These are phyloP conservation scores for Dasypus novemcinctus DNA, from an alignment of 2,113 vertebrate species.

Conservation along the genomic window DNA sequence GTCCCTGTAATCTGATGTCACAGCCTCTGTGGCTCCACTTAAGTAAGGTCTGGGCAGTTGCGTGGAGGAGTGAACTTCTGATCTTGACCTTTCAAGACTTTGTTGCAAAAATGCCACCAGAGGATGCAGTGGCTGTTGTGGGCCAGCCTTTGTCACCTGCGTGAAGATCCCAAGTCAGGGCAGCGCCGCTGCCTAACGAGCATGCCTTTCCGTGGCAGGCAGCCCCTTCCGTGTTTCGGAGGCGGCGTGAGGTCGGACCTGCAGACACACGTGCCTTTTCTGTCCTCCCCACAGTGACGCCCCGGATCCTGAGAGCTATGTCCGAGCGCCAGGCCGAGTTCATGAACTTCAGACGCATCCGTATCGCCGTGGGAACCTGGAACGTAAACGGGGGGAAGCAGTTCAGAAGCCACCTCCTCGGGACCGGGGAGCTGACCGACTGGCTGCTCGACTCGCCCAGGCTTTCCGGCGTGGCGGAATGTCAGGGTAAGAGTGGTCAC, in stretches of 20 bases:
- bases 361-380: conserved; percentile 86
- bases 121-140: too few species aligned
- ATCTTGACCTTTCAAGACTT: neutral
- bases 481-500: conserved; percentile 76
- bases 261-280: neutral
- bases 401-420: conserved; percentile 86
- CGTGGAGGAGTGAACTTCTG: neutral
- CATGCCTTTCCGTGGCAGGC: neutral
- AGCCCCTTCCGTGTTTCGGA: neutral
- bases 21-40: neutral
- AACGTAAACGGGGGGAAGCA: conserved; percentile 89
- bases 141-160: neutral
- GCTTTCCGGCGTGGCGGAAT: conserved; percentile 77
- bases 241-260: neutral
- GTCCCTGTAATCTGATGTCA: neutral
- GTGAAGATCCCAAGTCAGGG: rapidly evolving
- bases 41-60: too few species aligned
- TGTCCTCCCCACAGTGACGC: conserved; percentile 78
- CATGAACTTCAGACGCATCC: conserved; percentile 82
- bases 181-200: rapidly evolving
- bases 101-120: rapidly evolving
- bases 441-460: conserved; percentile 87
- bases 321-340: conserved; percentile 88
- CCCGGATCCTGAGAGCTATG: conserved; percentile 86
- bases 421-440: conserved; percentile 83